Percentiles rank a stretch among this genome's conserved stretches.
Conservation (phyloP, 2,797 vertebrate species). For the Euthynnus affinis region DNA sequence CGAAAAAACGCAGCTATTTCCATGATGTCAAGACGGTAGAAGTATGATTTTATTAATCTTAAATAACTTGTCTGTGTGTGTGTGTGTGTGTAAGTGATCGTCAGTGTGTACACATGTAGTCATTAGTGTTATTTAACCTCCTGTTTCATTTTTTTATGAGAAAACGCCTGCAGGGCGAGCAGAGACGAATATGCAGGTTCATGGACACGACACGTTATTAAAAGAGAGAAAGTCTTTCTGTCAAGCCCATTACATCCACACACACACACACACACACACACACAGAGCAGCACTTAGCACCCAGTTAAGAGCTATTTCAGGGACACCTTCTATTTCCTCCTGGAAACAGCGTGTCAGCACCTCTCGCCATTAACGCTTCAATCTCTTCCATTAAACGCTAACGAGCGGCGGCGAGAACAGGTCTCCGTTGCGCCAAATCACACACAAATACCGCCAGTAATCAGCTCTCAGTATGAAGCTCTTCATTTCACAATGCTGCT, state of each 20-base stretch:
- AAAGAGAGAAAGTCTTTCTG: constrained; percentile 32
- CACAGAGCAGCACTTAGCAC: constrained; percentile 61
- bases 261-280: constrained; percentile 41
- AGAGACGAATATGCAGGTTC: constrained; percentile 30
- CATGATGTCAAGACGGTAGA: neutral
- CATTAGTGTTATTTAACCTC: constrained; percentile 53
- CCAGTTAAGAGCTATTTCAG: constrained; percentile 77
- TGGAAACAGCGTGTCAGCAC: constrained; percentile 68
- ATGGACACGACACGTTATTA: constrained; percentile 40
- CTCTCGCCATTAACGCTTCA: constrained; percentile 64
- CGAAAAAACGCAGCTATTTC: neutral
- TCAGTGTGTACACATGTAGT: constrained; percentile 17
- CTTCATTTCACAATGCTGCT: constrained; percentile 38
- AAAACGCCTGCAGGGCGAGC: constrained; percentile 1
- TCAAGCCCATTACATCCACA: neutral
- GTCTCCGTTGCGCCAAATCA: constrained; percentile 43
- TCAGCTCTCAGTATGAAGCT: constrained; percentile 56
- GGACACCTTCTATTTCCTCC: constrained; percentile 72
- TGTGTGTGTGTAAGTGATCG: neutral
- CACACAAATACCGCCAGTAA: constrained; percentile 63
- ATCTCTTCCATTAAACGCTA: constrained; percentile 70
- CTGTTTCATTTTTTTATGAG: constrained; percentile 20
- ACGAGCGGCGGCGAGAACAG: constrained; percentile 48
- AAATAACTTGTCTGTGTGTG: neutral
- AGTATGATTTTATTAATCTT: constrained; percentile 17